A percentile compares a stretch with the other conserved stretches of the same genome.
These are phyloP conservation scores for Meta bourneti DNA, from an alignment of 2,888 invertebrate genomes.

Conservation along the genomic window DNA sequence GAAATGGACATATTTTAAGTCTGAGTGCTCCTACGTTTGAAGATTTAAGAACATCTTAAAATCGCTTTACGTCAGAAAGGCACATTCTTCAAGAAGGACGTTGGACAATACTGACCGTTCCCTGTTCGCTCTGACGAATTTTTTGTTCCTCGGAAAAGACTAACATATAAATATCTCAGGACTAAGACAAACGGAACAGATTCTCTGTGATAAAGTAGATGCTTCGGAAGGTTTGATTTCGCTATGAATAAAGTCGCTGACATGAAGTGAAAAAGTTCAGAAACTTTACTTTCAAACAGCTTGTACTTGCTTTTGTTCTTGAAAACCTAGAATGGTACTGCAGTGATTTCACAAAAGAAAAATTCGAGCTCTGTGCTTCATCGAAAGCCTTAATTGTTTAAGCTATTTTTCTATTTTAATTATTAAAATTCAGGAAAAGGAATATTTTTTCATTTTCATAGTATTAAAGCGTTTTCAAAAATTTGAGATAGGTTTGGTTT, in stretches of 20 bases:
- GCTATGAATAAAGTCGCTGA: background rate
- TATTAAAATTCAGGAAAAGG: too few relatives aligned
- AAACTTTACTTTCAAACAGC: background rate
- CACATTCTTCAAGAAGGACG: background rate
- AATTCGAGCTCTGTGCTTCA: too few relatives aligned
- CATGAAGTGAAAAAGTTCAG: background rate
- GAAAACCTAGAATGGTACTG: too few relatives aligned
- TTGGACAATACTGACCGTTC: background rate
- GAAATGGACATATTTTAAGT: background rate
- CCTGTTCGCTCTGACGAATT: conserved; percentile 38
- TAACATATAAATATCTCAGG: conserved; percentile 38
- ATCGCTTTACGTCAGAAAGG: background rate
- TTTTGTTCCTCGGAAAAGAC: background rate
- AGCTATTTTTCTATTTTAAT: too few relatives aligned
- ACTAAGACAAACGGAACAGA: conserved; percentile 21
- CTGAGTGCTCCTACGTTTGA: background rate
- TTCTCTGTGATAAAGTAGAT: background rate
- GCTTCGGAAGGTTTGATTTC: conserved; percentile 6
- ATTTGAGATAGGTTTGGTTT: too few relatives aligned
- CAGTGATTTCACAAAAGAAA: too few relatives aligned
- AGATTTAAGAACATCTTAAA: background rate
- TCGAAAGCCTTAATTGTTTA: too few relatives aligned
- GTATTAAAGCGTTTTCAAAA: too few relatives aligned
- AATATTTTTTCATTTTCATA: too few relatives aligned
- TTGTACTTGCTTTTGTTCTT: too few relatives aligned